Evolutionary conservation across 2,888 invertebrate genomes (phyloP).

Genomic region (Lissocephala sabroskyi): DNA sequence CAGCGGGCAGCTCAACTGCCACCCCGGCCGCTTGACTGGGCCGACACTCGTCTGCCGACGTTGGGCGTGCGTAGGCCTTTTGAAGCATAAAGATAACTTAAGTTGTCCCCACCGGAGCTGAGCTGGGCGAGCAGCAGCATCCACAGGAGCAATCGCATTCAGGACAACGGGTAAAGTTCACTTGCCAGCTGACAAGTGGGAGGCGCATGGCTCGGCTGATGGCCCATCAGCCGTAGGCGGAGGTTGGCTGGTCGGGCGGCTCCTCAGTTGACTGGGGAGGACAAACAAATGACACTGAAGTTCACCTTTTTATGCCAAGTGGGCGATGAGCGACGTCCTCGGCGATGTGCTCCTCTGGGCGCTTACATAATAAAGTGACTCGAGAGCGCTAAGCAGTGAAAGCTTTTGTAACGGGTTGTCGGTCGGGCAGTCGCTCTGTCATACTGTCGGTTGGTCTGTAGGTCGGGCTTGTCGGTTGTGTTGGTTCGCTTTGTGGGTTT

Average conservation of each 20-base stretch:
- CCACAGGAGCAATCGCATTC: not conserved
- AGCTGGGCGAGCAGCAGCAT: not conserved
- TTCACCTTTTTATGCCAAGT: slow-evolving; percentile 48
- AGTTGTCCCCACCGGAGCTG: slow-evolving; percentile 46
- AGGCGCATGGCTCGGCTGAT: slow-evolving; percentile 10
- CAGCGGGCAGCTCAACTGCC: slow-evolving; percentile 28
- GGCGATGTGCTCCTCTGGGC: not conserved
- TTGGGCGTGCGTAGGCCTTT: slow-evolving; percentile 50
- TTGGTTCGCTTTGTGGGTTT: not conserved
- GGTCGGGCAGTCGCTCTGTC: slow-evolving; percentile 1
- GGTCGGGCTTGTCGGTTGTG: too few species aligned
- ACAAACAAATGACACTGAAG: slow-evolving; percentile 49
- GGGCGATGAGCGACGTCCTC: slow-evolving; percentile 1
- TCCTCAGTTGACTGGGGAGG: not conserved
- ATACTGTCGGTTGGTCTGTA: not conserved
- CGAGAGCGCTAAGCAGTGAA: slow-evolving; percentile 40
- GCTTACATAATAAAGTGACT: slow-evolving; percentile 46
- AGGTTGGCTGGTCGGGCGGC: too few species aligned
- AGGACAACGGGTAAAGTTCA: slow-evolving; percentile 28
- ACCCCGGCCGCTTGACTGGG: slow-evolving; percentile 26
- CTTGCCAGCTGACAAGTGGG: slow-evolving; percentile 31
- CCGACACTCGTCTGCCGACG: too few species aligned
- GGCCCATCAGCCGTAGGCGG: too few species aligned
- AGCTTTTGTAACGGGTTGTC: slow-evolving; percentile 39
- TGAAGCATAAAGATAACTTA: slow-evolving; percentile 52